phyloP scores from a whole-genome alignment of 30 jellyfish, hydroid and myxozoan genomes.

The Hydra vulgaris region DNA sequence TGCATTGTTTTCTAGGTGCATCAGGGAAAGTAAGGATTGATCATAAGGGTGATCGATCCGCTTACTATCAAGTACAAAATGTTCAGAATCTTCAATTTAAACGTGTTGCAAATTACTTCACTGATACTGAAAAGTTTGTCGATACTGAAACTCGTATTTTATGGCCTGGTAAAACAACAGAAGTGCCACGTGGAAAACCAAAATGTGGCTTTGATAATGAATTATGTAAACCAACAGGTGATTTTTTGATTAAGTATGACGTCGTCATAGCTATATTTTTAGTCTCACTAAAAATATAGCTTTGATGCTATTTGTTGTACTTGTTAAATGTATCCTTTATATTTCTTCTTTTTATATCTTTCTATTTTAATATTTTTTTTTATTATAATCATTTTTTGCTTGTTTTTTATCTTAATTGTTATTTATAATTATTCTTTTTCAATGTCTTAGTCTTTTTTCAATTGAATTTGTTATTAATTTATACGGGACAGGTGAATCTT shows the following conservation, averaged over 20 bases:
- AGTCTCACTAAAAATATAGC: background rate
- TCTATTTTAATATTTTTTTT: no score
- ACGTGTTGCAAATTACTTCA: slow-evolving; percentile 68
- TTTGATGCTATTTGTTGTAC: no score
- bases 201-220: slow-evolving; percentile 67
- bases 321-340: no score
- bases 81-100: slow-evolving; percentile 37
- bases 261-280: background rate
- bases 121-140: slow-evolving; percentile 24
- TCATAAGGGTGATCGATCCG: slow-evolving; percentile 69
- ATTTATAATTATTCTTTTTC: no score
- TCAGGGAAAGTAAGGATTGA: no score
- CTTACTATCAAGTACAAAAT: slow-evolving; percentile 60
- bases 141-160: slow-evolving; percentile 32
- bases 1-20: no score
- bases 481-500: no score
- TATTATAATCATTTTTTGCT: no score
- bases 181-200: slow-evolving; percentile 75
- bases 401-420: no score
- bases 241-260: background rate
- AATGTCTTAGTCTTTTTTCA: no score
- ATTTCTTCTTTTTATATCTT: no score
- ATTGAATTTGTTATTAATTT: no score
- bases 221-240: slow-evolving; percentile 43
- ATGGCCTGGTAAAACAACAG: slow-evolving; percentile 82